Evolutionary conservation across 2,113 vertebrate species (phyloP).

Genomic region (Boulengeromyrus knoepffleri): DNA sequence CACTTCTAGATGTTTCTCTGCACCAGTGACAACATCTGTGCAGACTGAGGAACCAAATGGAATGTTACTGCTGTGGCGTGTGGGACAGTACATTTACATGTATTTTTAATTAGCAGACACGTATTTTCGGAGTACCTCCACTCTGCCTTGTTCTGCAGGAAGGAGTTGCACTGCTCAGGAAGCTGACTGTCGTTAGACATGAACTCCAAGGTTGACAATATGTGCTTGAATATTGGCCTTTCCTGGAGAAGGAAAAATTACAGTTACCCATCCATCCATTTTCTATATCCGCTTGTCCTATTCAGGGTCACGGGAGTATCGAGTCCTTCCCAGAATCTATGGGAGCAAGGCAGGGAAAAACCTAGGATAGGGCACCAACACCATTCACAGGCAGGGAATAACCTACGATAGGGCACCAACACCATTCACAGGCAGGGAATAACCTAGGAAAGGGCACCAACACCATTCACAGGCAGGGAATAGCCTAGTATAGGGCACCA

Average conservation of each 20-base stretch:
- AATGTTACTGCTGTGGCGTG: background rate
- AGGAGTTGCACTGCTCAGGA: slow-evolving; percentile 93
- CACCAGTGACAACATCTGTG: background rate
- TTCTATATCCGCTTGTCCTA: background rate
- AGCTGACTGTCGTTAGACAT: slow-evolving; percentile 92
- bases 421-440: background rate
- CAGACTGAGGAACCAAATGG: background rate
- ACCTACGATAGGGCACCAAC: background rate
- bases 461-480: background rate
- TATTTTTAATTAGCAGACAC: background rate
- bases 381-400: background rate
- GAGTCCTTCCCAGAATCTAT: background rate
- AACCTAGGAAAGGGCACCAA: background rate
- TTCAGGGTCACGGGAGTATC: background rate
- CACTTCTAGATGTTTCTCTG: background rate
- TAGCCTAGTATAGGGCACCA: no score
- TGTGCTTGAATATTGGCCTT: slow-evolving; percentile 88
- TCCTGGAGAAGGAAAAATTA: slow-evolving; percentile 59
- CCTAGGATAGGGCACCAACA: background rate
- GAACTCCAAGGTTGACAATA: slow-evolving; percentile 85
- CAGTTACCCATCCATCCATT: background rate
- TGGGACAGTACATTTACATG: slow-evolving; percentile 5
- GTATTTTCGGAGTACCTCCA: slow-evolving; percentile 75
- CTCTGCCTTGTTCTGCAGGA: slow-evolving; percentile 94
- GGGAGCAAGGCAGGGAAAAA: background rate